Evolutionary conservation across 2,797 vertebrate species (phyloP).

Genomic region (Tympanoctomys barrerae): DNA sequence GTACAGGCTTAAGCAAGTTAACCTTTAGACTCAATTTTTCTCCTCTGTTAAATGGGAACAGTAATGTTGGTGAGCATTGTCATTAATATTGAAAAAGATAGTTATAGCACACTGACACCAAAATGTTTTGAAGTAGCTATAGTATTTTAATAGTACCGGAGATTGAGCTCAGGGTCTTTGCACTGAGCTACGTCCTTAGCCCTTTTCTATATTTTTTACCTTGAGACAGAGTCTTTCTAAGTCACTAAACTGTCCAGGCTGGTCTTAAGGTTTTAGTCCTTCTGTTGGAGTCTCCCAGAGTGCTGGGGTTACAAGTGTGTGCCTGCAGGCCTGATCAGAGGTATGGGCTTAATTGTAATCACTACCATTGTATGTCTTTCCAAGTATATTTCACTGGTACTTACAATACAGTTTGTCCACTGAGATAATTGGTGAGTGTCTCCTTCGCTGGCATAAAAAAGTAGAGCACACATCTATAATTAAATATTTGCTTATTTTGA

Average conservation of each 20-base stretch:
- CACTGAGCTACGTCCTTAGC: neutral
- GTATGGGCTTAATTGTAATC: neutral
- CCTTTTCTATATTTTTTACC: neutral
- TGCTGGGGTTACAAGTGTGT: neutral
- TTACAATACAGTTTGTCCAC: neutral
- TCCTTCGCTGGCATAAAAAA: neutral
- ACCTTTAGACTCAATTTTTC: conserved; percentile 6
- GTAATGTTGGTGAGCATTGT: neutral
- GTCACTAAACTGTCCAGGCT: neutral
- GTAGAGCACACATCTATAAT: neutral
- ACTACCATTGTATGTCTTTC: neutral
- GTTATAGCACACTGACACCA: neutral
- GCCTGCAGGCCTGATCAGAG: neutral
- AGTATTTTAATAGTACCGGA: neutral
- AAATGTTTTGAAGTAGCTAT: neutral
- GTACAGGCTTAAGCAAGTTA: neutral
- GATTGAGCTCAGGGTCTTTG: neutral
- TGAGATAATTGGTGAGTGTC: neutral
- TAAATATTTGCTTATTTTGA: conserved; percentile 6
- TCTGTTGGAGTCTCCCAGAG: neutral
- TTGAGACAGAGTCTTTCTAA: neutral
- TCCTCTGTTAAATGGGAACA: conserved; percentile 16
- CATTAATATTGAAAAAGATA: neutral
- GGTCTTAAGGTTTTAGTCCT: neutral
- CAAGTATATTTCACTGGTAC: neutral